phyloP scores from a whole-genome alignment of 2,888 invertebrate genomes.

The Iselma pallidipennis region DNA sequence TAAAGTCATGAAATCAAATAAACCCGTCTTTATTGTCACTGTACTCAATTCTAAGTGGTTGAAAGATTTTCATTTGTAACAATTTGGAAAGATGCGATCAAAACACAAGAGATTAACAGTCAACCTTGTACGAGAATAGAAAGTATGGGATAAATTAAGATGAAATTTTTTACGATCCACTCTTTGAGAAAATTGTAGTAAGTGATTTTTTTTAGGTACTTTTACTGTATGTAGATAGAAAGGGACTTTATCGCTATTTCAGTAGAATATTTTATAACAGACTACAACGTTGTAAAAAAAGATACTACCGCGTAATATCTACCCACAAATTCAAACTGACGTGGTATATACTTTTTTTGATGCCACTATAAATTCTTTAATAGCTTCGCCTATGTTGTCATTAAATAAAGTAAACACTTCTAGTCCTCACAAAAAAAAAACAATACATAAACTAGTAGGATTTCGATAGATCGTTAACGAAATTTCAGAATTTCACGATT shows the following conservation, averaged over 20 bases:
- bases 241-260: not conserved
- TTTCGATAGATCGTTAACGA: no score
- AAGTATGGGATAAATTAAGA: not conserved
- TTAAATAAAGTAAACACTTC: no score
- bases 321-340: not conserved
- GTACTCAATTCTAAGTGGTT: not conserved
- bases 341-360: not conserved
- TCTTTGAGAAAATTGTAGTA: not conserved
- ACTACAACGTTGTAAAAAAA: not conserved
- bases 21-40: not conserved
- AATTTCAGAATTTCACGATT: not conserved
- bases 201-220: not conserved
- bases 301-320: not conserved
- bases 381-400: not conserved
- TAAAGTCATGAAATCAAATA: not conserved
- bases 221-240: not conserved
- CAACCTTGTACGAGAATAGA: not conserved
- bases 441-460: no score
- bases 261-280: not conserved
- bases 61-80: not conserved
- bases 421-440: no score
- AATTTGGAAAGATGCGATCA: not conserved
- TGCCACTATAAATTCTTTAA: not conserved
- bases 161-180: not conserved
- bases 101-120: not conserved